These are phyloP conservation scores for Trididemnum nubilum DNA, from an alignment of 23 tunicate species.

Conservation along the genomic window DNA sequence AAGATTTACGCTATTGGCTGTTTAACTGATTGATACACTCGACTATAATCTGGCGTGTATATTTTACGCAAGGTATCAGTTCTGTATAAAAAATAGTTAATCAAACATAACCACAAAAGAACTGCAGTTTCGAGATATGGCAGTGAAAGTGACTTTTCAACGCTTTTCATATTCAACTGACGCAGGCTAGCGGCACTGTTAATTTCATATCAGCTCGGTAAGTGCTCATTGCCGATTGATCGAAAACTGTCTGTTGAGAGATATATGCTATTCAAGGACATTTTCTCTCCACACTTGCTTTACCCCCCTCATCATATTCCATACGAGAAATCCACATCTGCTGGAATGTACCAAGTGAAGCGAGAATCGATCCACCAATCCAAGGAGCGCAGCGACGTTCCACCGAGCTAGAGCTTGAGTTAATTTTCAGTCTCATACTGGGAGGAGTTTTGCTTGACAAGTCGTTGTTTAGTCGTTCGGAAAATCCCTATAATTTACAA, in stretches of 20 bases:
- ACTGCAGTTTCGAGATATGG: too few relatives aligned
- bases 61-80: too few relatives aligned
- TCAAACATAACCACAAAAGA: too few relatives aligned
- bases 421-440: constrained; percentile 73
- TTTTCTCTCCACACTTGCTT: constrained; percentile 75
- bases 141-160: too few relatives aligned
- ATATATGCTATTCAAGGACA: constrained; percentile 62
- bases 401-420: constrained; percentile 47
- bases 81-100: too few relatives aligned
- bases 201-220: too few relatives aligned
- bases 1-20: too few relatives aligned
- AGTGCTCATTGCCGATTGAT: not conserved
- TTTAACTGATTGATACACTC: too few relatives aligned
- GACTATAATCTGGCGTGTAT: too few relatives aligned
- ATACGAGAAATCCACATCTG: constrained; percentile 97
- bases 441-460: constrained; percentile 86
- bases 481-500: constrained; percentile 73
- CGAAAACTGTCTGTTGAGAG: not conserved
- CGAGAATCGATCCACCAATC: constrained; percentile 97
- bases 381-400: constrained; percentile 86
- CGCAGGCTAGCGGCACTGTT: too few relatives aligned
- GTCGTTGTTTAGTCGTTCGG: constrained; percentile 74
- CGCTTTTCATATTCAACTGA: too few relatives aligned
- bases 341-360: constrained; percentile 95
- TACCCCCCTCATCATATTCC: constrained; percentile 95